Evolutionary conservation across 2,113 vertebrate genomes (phyloP).

Genomic region (Microcebus lehilahytsara): DNA sequence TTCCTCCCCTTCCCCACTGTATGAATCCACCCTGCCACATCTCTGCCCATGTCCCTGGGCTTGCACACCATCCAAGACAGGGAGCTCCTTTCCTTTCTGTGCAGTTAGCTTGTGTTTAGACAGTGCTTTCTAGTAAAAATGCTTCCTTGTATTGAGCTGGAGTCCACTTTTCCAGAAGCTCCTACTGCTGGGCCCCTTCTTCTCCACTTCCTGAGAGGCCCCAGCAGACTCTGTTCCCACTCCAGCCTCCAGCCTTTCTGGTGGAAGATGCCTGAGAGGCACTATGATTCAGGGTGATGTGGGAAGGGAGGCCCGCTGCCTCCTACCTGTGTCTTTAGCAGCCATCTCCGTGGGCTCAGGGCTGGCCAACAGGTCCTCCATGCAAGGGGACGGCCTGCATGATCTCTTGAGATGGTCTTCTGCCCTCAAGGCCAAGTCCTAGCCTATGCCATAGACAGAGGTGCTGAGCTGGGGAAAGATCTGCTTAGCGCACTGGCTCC

Average conservation of each 20-base stretch:
- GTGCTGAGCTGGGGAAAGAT: constrained; percentile 33
- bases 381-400: background rate
- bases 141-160: background rate
- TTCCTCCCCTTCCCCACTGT: background rate
- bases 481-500: constrained; percentile 49
- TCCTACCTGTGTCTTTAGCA: background rate
- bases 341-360: background rate
- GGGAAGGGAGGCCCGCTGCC: background rate
- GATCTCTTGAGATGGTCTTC: background rate
- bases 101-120: constrained; percentile 5
- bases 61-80: background rate
- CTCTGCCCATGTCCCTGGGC: background rate
- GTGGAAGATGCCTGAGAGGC: background rate
- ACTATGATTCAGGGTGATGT: background rate
- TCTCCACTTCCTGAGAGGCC: background rate
- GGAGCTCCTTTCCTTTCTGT: background rate
- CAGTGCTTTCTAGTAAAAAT: background rate
- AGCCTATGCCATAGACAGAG: background rate
- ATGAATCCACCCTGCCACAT: background rate
- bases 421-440: background rate
- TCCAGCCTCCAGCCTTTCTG: background rate
- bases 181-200: background rate
- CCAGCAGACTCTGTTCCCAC: background rate
- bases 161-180: constrained; percentile 51
- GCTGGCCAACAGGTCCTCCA: background rate